Percentiles rank a stretch among this genome's conserved stretches.
Conservation (phyloP, 2,113 vertebrate species). For the Cynoglossus semilaevis region DNA sequence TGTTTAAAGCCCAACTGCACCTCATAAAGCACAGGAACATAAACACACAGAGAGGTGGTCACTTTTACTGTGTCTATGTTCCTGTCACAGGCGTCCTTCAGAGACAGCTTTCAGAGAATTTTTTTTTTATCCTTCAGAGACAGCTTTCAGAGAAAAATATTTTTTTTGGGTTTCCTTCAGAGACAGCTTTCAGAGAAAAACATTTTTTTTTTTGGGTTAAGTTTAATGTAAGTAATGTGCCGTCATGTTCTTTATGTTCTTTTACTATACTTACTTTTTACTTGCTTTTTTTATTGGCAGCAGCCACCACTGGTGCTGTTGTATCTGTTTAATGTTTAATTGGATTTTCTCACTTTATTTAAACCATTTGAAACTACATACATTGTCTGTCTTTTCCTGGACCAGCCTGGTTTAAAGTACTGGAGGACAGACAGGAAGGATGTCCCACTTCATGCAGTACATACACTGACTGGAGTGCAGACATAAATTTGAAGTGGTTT, state of each 20-base stretch:
- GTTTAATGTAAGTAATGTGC: no score
- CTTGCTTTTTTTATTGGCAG: neutral
- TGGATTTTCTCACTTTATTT: constrained; percentile 36
- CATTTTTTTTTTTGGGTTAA: no score
- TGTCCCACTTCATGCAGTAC: constrained; percentile 23
- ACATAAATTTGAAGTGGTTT: neutral
- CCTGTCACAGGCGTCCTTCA: neutral
- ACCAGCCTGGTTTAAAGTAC: constrained; percentile 30
- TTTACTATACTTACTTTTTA: no score
- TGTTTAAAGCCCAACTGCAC: constrained; percentile 29
- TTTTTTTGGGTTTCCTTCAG: constrained; percentile 5
- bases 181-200: neutral
- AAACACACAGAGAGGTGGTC: constrained; percentile 28
- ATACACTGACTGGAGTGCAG: neutral
- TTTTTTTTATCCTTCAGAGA: no score
- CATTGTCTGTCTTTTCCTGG: constrained; percentile 7
- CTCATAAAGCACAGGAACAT: constrained; percentile 35
- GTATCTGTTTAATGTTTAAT: constrained; percentile 38
- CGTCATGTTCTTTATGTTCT: no score
- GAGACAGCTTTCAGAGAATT: neutral
- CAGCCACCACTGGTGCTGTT: constrained; percentile 2
- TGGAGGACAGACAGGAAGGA: constrained; percentile 33
- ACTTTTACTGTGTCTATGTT: neutral
- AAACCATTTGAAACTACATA: constrained; percentile 44
- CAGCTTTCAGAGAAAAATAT: neutral